Percentiles rank a stretch among this genome's conserved stretches.
These are phyloP conservation scores for Entosphenus tridentatus DNA, from an alignment of 2,113 vertebrate genomes.

Conservation along the genomic window DNA sequence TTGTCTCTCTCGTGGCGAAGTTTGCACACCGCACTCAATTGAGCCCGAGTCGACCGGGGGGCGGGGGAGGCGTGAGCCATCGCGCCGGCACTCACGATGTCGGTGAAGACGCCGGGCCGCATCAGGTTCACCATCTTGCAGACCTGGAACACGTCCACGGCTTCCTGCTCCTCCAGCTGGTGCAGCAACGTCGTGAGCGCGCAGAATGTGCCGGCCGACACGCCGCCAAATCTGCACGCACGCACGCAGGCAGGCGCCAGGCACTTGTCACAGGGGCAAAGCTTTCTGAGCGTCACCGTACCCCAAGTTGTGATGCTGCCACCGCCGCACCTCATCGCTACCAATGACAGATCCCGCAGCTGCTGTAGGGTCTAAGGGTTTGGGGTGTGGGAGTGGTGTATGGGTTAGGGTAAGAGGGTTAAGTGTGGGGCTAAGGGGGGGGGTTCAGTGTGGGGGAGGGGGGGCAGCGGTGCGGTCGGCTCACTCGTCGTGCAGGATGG, in stretches of 20 bases:
- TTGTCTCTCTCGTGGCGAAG: background rate
- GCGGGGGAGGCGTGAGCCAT: conserved; percentile 8
- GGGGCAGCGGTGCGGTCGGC: conserved; percentile 15
- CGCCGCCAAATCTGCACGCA: conserved; percentile 54
- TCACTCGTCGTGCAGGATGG: conserved; percentile 94
- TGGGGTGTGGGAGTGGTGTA: conserved; percentile 12
- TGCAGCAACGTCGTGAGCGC: conserved; percentile 83
- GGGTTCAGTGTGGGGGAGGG: background rate
- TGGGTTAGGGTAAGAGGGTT: conserved; percentile 10
- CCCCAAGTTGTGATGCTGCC: background rate
- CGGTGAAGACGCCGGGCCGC: conserved; percentile 96
- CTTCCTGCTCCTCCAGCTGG: conserved; percentile 77
- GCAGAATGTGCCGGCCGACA: conserved; percentile 76
- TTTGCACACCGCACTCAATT: background rate
- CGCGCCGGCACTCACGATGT: conserved; percentile 53
- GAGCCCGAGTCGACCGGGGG: background rate
- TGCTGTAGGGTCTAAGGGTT: conserved; percentile 7
- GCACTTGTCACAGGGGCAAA: conserved; percentile 16
- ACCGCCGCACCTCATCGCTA: background rate
- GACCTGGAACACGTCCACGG: conserved; percentile 94
- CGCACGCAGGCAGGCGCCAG: conserved; percentile 5
- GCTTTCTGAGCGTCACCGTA: conserved; percentile 11
- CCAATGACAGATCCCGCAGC: background rate
- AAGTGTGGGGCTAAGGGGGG: background rate
- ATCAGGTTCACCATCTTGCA: conserved; percentile 99